These are phyloP conservation scores for Peucedramus taeniatus DNA, from an alignment of 2,113 vertebrate genomes.

Conservation along the genomic window DNA sequence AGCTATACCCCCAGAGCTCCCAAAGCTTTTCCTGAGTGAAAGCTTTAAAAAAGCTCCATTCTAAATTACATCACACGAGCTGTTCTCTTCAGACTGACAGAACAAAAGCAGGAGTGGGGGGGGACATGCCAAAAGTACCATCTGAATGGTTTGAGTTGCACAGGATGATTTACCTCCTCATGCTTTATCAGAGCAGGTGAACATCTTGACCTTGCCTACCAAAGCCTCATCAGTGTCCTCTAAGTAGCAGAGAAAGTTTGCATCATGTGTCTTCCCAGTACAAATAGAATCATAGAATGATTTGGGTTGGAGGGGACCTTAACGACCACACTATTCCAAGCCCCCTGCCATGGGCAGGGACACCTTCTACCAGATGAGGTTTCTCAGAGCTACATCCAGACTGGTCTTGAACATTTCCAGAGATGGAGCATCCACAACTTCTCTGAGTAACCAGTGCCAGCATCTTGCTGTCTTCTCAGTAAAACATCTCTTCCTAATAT, in stretches of 20 bases:
- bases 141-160: slow-evolving; percentile 56
- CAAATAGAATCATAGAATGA: background rate
- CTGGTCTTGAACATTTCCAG: background rate
- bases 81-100: slow-evolving; percentile 71
- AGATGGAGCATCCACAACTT: background rate
- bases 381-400: background rate
- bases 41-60: slow-evolving; percentile 70
- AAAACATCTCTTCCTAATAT: background rate
- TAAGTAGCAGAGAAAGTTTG: background rate
- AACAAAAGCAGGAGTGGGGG: slow-evolving; percentile 60
- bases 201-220: background rate
- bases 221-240: background rate
- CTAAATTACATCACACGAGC: slow-evolving; percentile 70
- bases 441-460: background rate
- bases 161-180: slow-evolving; percentile 37
- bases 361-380: fast-evolving
- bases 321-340: background rate
- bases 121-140: slow-evolving; percentile 51
- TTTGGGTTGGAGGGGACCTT: background rate
- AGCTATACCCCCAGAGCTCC: slow-evolving; percentile 72
- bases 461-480: background rate
- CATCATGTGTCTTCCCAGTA: background rate
- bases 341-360: background rate
- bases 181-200: background rate
- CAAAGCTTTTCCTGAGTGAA: slow-evolving; percentile 71